Evolutionary conservation across 2,888 invertebrate genomes (phyloP), one percentile per base, ranked within the genome.

Genomic region (Mylabris sibirica): DNA sequence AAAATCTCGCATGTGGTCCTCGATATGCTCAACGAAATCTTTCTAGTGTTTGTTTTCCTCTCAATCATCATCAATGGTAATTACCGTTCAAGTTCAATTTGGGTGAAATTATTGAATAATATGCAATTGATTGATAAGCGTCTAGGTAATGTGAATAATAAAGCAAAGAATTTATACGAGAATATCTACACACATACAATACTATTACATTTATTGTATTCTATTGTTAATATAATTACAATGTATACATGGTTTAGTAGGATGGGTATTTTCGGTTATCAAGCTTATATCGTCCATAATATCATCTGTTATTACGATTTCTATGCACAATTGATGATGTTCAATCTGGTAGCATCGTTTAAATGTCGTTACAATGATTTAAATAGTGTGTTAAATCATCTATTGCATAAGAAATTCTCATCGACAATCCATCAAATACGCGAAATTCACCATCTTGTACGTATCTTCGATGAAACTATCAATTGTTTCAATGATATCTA

Each of bases 21-120:
- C 24, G 57, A 57, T 57, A 2, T 20, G 1, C 9, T 57, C 4
- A 57, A 57, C 12, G 57, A 57, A 24, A 24, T 22, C 1, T 57
- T 57, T 57, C 22, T 57, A 4, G 12, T 57, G 12, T 22, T 24
- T 2, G 12, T 57, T 4, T 4, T 5, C 8, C 12, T 57, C 11
- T 57, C 57, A 5, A 24, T 57, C 3, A 57, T 57, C 11, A 24
- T 57, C 12, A 57, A 57, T 24, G 57, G 57, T 3, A 57, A 57
- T 24, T 57, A 24, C 24, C 20, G 22, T 11, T 12, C 24, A 12
- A 57, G 24, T 2, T 5, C 2, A 1, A 57, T 57, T 12, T 57
- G 57, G 57, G 57, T 57, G 24, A 57, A 24, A 57, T 57, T 57
- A 24, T 24, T 57, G 11, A 57, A 57, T 4, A 57, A 57, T 57